phyloP scores from a whole-genome alignment of 2,113 vertebrate genomes.

The Xyliphius kryptos region DNA sequence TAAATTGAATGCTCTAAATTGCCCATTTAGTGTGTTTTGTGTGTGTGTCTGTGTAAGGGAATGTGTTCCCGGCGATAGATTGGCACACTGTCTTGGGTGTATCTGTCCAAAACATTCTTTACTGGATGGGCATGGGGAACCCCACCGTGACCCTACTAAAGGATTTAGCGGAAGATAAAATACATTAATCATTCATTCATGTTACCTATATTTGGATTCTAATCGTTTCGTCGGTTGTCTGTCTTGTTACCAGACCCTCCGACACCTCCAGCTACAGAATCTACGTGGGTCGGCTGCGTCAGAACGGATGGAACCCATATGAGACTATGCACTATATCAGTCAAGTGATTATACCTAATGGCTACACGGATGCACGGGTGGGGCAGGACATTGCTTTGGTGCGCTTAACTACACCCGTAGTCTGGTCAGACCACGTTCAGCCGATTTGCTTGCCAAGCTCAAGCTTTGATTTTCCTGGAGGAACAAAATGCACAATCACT shows the following conservation, averaged over 20 bases:
- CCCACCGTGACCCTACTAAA: too few species aligned
- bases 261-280: constrained; percentile 46
- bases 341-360: constrained; percentile 52
- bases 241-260: constrained; percentile 33
- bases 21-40: too few species aligned
- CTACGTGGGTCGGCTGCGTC: constrained; percentile 57
- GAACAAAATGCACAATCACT: constrained; percentile 58
- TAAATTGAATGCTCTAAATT: too few species aligned
- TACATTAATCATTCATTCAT: too few species aligned
- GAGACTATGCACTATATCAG: constrained; percentile 25
- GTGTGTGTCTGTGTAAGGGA: too few species aligned
- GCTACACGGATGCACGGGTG: constrained; percentile 56
- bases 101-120: too few species aligned
- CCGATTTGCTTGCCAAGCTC: constrained; percentile 60
- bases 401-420: constrained; percentile 47
- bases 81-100: too few species aligned
- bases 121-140: too few species aligned
- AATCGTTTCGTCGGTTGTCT: background rate
- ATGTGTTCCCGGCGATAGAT: too few species aligned
- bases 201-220: background rate
- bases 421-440: constrained; percentile 50
- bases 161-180: too few species aligned
- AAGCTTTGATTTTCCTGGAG: constrained; percentile 48
- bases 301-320: constrained; percentile 42
- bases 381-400: constrained; percentile 64